Conservation (phyloP, 2,797 vertebrate species). For the Hypotaenidia okinawae region DNA sequence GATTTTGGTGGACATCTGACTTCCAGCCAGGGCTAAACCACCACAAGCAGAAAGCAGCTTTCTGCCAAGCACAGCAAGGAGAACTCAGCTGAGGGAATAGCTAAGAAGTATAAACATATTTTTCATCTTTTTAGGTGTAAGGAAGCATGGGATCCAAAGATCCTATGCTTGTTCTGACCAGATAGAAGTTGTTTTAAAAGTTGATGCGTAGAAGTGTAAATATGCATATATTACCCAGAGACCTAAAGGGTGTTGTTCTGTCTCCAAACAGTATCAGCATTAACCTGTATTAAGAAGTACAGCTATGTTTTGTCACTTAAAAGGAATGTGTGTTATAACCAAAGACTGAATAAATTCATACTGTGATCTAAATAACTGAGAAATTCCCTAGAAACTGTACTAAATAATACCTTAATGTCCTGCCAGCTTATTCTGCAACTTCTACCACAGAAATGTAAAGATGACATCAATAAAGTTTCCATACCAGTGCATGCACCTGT, state of each 20-base stretch:
- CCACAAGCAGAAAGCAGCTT: neutral
- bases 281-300: neutral
- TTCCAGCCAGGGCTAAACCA: no score
- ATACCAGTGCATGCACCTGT: neutral
- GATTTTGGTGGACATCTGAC: no score
- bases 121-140: neutral
- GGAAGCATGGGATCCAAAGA: neutral
- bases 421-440: neutral
- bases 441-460: neutral
- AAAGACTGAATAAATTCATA: neutral
- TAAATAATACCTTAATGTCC: neutral
- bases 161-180: neutral
- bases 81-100: neutral
- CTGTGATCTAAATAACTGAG: neutral
- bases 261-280: neutral
- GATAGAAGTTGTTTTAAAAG: neutral
- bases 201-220: neutral
- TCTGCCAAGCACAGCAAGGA: neutral
- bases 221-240: neutral
- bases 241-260: neutral
- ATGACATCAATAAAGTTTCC: neutral
- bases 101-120: neutral
- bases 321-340: neutral
- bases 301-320: neutral
- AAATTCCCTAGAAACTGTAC: neutral